Evolutionary conservation across 2,888 invertebrate species (phyloP).

Genomic region (Oligia strigilis): DNA sequence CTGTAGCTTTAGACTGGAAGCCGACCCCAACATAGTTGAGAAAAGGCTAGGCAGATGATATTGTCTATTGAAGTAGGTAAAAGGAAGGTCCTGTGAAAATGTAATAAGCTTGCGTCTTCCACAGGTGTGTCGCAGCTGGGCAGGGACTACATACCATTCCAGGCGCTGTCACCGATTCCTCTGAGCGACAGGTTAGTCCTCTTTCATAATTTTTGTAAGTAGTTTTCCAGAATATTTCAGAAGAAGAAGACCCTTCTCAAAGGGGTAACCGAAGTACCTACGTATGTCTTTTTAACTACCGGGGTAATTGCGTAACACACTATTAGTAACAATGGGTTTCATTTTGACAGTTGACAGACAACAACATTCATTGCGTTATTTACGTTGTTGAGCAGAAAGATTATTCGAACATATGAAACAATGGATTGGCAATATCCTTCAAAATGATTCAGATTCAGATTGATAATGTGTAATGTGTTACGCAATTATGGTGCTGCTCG

Average conservation of each 20-base stretch:
- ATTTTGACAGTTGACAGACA: too few species aligned
- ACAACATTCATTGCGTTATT: too few species aligned
- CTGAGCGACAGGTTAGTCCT: conserved; percentile 81
- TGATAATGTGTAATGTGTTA: too few species aligned
- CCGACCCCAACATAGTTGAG: too few species aligned
- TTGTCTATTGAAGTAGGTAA: background rate
- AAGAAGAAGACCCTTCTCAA: background rate
- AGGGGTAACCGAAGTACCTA: background rate
- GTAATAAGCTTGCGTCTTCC: conserved; percentile 10
- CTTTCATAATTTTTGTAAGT: background rate
- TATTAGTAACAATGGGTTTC: too few species aligned
- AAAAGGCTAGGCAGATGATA: too few species aligned
- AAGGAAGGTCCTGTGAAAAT: background rate
- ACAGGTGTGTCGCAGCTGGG: conserved; percentile 80
- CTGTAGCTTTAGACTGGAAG: too few species aligned
- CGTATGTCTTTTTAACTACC: background rate
- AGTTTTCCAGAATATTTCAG: background rate
- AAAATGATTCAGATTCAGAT: too few species aligned
- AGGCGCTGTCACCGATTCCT: conserved; percentile 79
- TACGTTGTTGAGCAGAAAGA: too few species aligned
- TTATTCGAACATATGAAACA: too few species aligned
- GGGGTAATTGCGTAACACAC: too few species aligned
- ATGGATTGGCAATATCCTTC: too few species aligned
- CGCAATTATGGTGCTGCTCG: background rate
- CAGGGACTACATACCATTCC: conserved; percentile 75